Evolutionary conservation across 2,797 vertebrate genomes (phyloP).

Genomic region (Malurus leucopterus): DNA sequence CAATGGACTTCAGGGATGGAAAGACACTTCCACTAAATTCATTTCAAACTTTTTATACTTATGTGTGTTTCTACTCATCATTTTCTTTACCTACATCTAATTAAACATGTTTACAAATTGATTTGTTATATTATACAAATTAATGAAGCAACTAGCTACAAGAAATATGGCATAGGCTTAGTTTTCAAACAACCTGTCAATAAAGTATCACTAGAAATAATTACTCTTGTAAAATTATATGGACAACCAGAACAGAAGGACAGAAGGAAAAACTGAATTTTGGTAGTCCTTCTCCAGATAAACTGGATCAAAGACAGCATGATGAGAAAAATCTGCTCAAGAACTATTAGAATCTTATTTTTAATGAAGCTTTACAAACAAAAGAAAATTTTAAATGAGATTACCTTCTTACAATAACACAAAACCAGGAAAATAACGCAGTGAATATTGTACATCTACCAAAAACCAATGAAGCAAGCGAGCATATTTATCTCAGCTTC

Average conservation of each 20-base stretch:
- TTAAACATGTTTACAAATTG: constrained; percentile 19
- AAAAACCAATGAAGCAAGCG: not conserved
- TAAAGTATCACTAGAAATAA: constrained; percentile 5
- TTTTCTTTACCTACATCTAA: constrained; percentile 10
- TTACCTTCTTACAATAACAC: not conserved
- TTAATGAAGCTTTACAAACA: not conserved
- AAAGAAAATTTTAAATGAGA: not conserved
- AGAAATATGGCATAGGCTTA: not conserved
- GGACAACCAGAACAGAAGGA: not conserved
- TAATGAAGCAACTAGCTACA: constrained; percentile 9
- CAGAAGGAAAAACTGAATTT: not conserved
- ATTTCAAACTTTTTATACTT: constrained; percentile 5
- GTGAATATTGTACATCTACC: not conserved
- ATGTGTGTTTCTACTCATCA: not conserved
- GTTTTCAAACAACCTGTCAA: constrained; percentile 31
- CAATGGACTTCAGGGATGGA: not conserved
- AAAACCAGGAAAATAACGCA: not conserved
- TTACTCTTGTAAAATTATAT: not conserved
- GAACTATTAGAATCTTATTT: not conserved
- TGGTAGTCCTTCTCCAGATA: not conserved
- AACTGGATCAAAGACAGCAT: not conserved
- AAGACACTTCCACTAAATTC: not conserved
- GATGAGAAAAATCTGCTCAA: not conserved
- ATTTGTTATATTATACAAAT: constrained; percentile 31
- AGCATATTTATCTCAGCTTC: not conserved